Percentiles rank a stretch among this genome's conserved stretches.
phyloP scores from a whole-genome alignment of 2,113 vertebrate species.

The Boleophthalmus pectinirostris region DNA sequence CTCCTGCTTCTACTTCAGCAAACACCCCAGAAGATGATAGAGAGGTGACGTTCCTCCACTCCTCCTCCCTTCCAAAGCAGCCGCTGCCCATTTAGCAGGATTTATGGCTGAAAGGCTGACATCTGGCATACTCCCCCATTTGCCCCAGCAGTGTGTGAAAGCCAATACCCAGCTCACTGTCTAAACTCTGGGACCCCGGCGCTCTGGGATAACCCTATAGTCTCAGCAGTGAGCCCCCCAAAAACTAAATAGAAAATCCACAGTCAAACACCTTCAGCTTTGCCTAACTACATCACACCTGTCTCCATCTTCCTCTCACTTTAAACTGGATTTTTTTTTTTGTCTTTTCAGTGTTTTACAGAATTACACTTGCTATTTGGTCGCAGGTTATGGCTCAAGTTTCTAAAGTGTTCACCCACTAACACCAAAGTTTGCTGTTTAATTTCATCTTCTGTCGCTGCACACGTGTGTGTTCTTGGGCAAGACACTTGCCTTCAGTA shows the following conservation, averaged over 20 bases:
- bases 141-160: slow-evolving; percentile 76
- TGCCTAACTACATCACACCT: slow-evolving; percentile 38
- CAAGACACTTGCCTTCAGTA: neutral
- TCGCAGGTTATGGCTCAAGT: neutral
- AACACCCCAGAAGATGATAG: slow-evolving; percentile 48
- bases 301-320: slow-evolving; percentile 5
- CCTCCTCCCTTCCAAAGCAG: slow-evolving; percentile 30
- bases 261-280: slow-evolving; percentile 53
- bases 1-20: slow-evolving; percentile 35
- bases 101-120: slow-evolving; percentile 72
- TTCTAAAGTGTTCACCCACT: neutral
- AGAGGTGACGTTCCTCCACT: slow-evolving; percentile 53
- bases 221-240: slow-evolving; percentile 56
- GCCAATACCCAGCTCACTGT: slow-evolving; percentile 75
- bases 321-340: neutral
- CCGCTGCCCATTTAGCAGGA: slow-evolving; percentile 74
- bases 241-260: slow-evolving; percentile 54
- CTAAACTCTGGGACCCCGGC: slow-evolving; percentile 70
- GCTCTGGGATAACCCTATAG: slow-evolving; percentile 67
- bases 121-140: slow-evolving; percentile 73
- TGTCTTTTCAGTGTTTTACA: neutral
- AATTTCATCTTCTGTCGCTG: neutral
- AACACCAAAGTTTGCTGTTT: neutral
- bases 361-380: neutral
- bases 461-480: neutral